Base-by-base conservation (phyloP, 2,797 vertebrate genomes). In the Sebastes paucispinis region DNA sequence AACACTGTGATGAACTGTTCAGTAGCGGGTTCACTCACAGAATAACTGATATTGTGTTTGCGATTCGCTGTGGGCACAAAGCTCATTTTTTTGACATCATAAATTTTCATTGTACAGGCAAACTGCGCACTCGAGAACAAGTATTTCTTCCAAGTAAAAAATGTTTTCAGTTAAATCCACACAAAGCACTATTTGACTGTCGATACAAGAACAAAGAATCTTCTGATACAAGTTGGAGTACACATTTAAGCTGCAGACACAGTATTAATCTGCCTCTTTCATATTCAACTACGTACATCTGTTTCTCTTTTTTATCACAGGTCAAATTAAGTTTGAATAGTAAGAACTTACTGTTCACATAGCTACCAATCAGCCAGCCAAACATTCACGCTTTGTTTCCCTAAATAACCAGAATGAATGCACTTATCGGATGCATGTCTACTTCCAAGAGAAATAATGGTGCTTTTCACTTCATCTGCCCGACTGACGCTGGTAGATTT, bases 131-230 rank as follows among this genome's bases (percentile, higher is more conserved):
- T 29, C 7, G n/a, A 50, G 14, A 6, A 59, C 39, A 58, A 18
- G 43, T 16, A 47, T 25, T 29, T 59, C n/a, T 67, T 18, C 13
- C 22, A 36, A 27, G 60, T 25, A 34, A 60, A 22, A 13, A n/a
- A 39, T 47, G n/a, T 50, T 31, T 14, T 22, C 54, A 18, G 31
- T 20, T 65, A 29, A 8, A 69, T 62, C 4, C 1, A 32, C 4
- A 64, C 31, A 73, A 70, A 69, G 32, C 69, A 6, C 18, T 2
- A 14, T 71, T 58, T 34, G n/a, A 47, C 36, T 50, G 22, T 32
- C 52, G 29, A 73, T 39, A 24, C 13, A 57, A 64, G 22, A 73
- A 73, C 57, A 82, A 82, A 65, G 14, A 70, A 25, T 70, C 50
- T 29, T 47, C 18, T 63, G 39, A 67, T 67, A 34, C 18, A 55